Evolutionary conservation across 2,113 vertebrate species (phyloP).

Genomic region (Pionites leucogaster): DNA sequence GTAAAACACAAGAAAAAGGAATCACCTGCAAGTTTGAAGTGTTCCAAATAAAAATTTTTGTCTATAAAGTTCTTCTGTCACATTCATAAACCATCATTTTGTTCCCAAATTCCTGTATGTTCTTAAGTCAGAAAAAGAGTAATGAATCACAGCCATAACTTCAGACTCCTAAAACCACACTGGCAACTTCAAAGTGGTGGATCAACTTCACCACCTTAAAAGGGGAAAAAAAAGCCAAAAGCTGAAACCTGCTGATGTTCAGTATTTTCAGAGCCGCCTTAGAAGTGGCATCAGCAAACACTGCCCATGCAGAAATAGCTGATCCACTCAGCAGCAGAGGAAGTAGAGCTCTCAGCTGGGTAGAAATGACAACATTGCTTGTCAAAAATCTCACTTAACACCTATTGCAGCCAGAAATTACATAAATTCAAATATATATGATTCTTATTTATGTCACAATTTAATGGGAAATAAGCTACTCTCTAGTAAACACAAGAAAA

Average conservation of each 20-base stretch:
- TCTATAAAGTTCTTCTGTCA: not conserved
- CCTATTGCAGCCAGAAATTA: not conserved
- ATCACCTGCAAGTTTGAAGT: not conserved
- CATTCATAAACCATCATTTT: not conserved
- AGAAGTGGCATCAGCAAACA: not conserved
- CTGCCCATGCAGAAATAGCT: not conserved
- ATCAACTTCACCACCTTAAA: slow-evolving; percentile 11
- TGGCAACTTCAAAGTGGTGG: not conserved
- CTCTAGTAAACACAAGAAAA: not conserved
- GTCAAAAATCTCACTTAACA: slow-evolving; percentile 1
- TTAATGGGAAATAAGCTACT: not conserved
- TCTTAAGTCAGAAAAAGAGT: not conserved
- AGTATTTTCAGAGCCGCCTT: slow-evolving; percentile 3
- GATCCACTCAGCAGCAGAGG: not conserved
- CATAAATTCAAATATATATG: not conserved
- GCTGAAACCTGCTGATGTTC: not conserved
- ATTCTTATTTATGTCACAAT: not conserved
- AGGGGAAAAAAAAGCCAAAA: not conserved
- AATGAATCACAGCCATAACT: not conserved
- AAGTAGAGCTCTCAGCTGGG: not conserved
- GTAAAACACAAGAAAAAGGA: not conserved
- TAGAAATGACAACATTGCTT: not conserved
- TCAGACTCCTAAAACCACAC: not conserved
- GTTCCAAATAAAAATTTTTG: not conserved
- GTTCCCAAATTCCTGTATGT: not conserved